Evolutionary conservation across 2,113 vertebrate genomes (phyloP).

Genomic region (Gadus chalcogrammus): DNA sequence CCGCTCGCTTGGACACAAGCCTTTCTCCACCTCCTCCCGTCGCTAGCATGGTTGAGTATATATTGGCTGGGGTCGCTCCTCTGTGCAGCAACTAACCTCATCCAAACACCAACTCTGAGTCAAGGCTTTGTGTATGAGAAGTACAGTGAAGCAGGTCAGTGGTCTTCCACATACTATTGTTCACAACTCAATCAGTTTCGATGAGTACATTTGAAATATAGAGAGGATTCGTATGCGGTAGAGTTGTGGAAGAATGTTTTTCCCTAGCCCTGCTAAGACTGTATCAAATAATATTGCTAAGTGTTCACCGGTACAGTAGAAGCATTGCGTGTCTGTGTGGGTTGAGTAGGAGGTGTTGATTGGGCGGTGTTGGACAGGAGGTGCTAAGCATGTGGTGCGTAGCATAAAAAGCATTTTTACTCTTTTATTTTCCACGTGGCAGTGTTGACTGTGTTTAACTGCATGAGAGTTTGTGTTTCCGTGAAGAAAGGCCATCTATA

Average conservation of each 20-base stretch:
- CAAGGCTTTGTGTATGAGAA: too few species aligned
- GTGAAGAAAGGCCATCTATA: slow-evolving; percentile 12
- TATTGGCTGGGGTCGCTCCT: too few species aligned
- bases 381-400: slow-evolving; percentile 25
- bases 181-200: too few species aligned
- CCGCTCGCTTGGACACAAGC: too few species aligned
- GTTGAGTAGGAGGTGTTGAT: slow-evolving; percentile 56
- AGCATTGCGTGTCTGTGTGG: neutral
- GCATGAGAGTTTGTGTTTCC: slow-evolving; percentile 2
- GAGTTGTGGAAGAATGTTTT: neutral
- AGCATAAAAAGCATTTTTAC: slow-evolving; percentile 12
- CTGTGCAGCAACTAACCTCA: too few species aligned
- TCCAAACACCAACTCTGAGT: too few species aligned
- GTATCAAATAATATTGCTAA: neutral
- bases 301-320: neutral
- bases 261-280: neutral
- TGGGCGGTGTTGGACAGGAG: slow-evolving; percentile 39
- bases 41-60: too few species aligned
- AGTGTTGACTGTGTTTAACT: neutral
- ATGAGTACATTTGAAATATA: too few species aligned
- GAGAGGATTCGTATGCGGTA: too few species aligned
- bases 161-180: too few species aligned
- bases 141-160: too few species aligned
- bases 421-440: neutral
- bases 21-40: too few species aligned